These are phyloP conservation scores for Scomber japonicus DNA, from an alignment of 2,113 vertebrate genomes.

Conservation along the genomic window DNA sequence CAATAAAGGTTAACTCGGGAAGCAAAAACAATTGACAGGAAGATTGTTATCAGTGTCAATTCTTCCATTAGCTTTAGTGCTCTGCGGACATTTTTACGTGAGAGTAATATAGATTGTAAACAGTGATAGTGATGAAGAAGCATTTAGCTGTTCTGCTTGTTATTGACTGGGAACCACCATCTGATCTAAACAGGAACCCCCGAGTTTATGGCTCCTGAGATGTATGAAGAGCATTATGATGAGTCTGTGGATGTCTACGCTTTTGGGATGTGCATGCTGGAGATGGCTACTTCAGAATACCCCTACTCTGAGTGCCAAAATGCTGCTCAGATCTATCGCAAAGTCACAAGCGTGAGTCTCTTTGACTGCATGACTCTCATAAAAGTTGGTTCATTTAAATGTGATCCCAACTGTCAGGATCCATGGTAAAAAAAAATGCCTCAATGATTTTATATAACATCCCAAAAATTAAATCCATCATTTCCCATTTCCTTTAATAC, in stretches of 20 bases:
- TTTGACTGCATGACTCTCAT: not conserved
- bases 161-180: slow-evolving; percentile 14
- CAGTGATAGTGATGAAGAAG: not conserved
- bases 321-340: slow-evolving; percentile 95
- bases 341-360: slow-evolving; percentile 95
- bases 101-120: slow-evolving; percentile 20
- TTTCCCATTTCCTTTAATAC: slow-evolving; percentile 14
- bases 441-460: slow-evolving; percentile 1
- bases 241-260: slow-evolving; percentile 96
- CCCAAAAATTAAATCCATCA: not conserved
- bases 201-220: slow-evolving; percentile 96
- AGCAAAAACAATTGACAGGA: not conserved
- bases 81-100: not conserved
- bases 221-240: slow-evolving; percentile 96
- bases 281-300: slow-evolving; percentile 96
- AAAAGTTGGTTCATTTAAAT: slow-evolving; percentile 3
- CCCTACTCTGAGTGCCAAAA: slow-evolving; percentile 97
- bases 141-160: slow-evolving; percentile 29
- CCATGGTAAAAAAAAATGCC: not conserved
- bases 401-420: not conserved
- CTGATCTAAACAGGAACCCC: slow-evolving; percentile 88
- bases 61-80: not conserved
- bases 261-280: slow-evolving; percentile 97
- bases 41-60: slow-evolving; percentile 10
- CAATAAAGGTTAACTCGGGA: slow-evolving; percentile 29